phyloP scores from a whole-genome alignment of 2,797 vertebrate genomes.

The Limosa lapponica region DNA sequence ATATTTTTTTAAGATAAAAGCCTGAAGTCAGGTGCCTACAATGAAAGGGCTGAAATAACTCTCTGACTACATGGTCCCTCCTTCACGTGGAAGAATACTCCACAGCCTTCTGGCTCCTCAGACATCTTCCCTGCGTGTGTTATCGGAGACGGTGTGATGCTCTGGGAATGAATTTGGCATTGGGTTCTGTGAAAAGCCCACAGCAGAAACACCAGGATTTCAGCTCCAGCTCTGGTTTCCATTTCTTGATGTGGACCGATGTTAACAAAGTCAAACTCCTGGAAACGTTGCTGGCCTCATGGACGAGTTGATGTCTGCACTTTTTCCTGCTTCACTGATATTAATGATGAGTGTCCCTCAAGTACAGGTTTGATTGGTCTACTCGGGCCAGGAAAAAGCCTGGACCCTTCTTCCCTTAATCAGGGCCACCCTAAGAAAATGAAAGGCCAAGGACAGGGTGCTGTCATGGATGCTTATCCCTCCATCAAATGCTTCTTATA shows the following conservation, averaged over 20 bases:
- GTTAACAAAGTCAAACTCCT: background rate
- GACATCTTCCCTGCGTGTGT: background rate
- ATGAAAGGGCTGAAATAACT: background rate
- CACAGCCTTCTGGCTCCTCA: background rate
- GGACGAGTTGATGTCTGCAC: background rate
- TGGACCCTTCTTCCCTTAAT: background rate
- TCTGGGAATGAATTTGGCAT: background rate
- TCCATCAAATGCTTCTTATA: background rate
- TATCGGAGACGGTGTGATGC: background rate
- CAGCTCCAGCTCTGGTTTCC: background rate
- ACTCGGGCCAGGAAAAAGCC: background rate
- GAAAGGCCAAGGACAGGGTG: background rate
- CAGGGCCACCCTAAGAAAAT: background rate
- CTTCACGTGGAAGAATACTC: background rate
- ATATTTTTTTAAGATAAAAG: background rate
- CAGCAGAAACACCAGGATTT: background rate
- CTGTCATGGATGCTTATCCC: background rate
- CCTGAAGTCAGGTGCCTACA: background rate
- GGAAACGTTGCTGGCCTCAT: background rate
- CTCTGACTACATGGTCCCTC: background rate
- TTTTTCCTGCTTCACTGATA: background rate
- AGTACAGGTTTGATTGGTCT: accelerated
- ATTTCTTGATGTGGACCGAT: background rate
- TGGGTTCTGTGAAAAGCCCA: background rate
- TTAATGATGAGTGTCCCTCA: background rate